Percentiles rank a stretch among this genome's conserved stretches.
Evolutionary conservation across 2,797 vertebrate species (phyloP).

Genomic region (Molossus molossus): DNA sequence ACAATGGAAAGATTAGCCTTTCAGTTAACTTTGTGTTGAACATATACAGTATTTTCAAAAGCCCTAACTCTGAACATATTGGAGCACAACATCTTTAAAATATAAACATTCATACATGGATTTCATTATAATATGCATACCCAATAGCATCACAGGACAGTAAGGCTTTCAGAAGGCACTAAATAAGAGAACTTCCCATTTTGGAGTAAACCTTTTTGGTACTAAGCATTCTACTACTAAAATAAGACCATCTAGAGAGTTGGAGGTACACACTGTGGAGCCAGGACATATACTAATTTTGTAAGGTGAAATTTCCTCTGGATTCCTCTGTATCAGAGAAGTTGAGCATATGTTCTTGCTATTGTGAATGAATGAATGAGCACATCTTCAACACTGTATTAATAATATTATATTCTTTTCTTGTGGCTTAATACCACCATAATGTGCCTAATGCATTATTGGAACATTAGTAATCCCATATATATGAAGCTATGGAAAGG

Average conservation of each 20-base stretch:
- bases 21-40: conserved; percentile 85
- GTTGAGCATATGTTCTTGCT: conserved; percentile 47
- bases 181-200: conserved; percentile 67
- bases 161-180: conserved; percentile 87
- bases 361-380: conserved; percentile 14
- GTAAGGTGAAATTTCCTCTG: not conserved
- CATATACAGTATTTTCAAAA: conserved; percentile 86
- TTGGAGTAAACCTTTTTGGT: conserved; percentile 3
- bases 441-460: conserved; percentile 61
- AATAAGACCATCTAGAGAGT: not conserved
- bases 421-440: conserved; percentile 67
- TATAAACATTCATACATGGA: conserved; percentile 88
- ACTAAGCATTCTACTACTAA: conserved; percentile 23
- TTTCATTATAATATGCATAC: conserved; percentile 88
- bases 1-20: conserved; percentile 88
- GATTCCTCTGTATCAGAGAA: conserved; percentile 61
- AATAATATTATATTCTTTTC: conserved; percentile 74
- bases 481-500: conserved; percentile 67
- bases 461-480: conserved; percentile 72
- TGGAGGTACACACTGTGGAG: not conserved
- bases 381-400: conserved; percentile 66
- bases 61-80: conserved; percentile 90
- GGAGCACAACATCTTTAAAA: conserved; percentile 87
- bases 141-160: conserved; percentile 87
- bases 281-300: not conserved